Percentiles rank a stretch among this genome's conserved stretches.
phyloP scores from a whole-genome alignment of 2,113 vertebrate genomes.

The Hyaena hyaena region DNA sequence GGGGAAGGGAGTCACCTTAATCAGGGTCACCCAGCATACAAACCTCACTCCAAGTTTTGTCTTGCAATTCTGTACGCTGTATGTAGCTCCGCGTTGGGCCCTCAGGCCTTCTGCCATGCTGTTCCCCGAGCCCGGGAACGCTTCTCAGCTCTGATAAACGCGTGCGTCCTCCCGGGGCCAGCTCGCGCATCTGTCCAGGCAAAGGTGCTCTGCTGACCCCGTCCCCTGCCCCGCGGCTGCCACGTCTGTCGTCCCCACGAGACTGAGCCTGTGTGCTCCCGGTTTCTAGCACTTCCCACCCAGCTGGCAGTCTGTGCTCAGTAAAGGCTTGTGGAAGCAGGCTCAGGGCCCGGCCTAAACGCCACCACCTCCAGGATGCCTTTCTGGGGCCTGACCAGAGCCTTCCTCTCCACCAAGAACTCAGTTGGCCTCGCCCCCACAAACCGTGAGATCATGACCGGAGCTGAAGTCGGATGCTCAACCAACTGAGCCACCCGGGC shows the following conservation, averaged over 20 bases:
- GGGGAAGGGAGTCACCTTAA: neutral
- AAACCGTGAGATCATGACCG: too few species aligned
- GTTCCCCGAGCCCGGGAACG: neutral
- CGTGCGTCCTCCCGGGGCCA: neutral
- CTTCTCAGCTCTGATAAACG: neutral
- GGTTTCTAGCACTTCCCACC: rapidly evolving
- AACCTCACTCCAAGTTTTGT: neutral
- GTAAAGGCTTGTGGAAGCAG: neutral
- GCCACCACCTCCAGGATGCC: neutral
- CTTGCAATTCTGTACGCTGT: neutral
- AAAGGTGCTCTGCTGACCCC: neutral
- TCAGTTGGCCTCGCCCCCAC: neutral
- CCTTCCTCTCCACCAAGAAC: neutral
- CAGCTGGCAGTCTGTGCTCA: neutral
- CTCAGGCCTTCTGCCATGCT: rapidly evolving
- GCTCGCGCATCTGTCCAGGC: neutral
- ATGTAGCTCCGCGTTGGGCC: rapidly evolving
- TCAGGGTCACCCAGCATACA: neutral
- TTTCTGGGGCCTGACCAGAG: too few species aligned
- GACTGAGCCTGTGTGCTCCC: too few species aligned
- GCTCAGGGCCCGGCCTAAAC: neutral
- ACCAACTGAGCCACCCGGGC: too few species aligned
- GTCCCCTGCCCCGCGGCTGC: rapidly evolving
- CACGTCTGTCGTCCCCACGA: neutral
- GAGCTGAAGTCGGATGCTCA: too few species aligned